These are phyloP conservation scores for Criorhina ranunculi DNA, from an alignment of 2,888 invertebrate species.

Conservation along the genomic window DNA sequence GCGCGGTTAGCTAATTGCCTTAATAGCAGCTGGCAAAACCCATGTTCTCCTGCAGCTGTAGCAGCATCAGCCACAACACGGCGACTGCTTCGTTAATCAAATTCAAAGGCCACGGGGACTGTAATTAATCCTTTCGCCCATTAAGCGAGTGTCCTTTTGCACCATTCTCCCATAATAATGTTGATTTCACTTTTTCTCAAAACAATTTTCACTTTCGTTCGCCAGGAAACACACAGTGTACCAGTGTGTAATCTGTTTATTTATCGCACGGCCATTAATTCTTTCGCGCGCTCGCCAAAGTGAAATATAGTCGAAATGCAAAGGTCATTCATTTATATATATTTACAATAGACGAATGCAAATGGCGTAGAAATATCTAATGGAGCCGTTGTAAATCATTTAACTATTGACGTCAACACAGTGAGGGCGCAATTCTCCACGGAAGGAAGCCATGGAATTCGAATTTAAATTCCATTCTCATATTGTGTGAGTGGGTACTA, in stretches of 20 bases:
- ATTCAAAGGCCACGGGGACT: conserved; percentile 77
- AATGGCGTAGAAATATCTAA: neutral
- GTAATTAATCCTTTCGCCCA: conserved; percentile 77
- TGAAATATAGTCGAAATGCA: conserved; percentile 42
- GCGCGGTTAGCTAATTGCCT: conserved; percentile 68
- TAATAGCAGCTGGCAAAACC: conserved; percentile 70
- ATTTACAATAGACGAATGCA: conserved; percentile 11
- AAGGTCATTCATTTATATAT: conserved; percentile 67
- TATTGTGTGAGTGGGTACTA: conserved; percentile 22
- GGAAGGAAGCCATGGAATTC: conserved; percentile 44
- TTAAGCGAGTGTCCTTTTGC: conserved; percentile 75
- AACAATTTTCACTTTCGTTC: conserved; percentile 69
- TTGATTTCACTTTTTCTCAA: conserved; percentile 73
- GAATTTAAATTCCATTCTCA: conserved; percentile 21
- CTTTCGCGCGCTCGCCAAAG: conserved; percentile 38
- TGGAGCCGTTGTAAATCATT: conserved; percentile 46
- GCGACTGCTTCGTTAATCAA: conserved; percentile 71
- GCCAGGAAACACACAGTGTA: conserved; percentile 51
- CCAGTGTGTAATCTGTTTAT: conserved; percentile 66
- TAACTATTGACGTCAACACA: conserved; percentile 26
- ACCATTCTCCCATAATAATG: conserved; percentile 29
- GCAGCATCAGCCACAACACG: conserved; percentile 45
- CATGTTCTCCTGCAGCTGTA: conserved; percentile 71
- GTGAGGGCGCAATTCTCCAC: conserved; percentile 7
- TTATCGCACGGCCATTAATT: conserved; percentile 73